Evolutionary conservation across 2,797 vertebrate genomes (phyloP).

Genomic region (Ptychadena robeensis): DNA sequence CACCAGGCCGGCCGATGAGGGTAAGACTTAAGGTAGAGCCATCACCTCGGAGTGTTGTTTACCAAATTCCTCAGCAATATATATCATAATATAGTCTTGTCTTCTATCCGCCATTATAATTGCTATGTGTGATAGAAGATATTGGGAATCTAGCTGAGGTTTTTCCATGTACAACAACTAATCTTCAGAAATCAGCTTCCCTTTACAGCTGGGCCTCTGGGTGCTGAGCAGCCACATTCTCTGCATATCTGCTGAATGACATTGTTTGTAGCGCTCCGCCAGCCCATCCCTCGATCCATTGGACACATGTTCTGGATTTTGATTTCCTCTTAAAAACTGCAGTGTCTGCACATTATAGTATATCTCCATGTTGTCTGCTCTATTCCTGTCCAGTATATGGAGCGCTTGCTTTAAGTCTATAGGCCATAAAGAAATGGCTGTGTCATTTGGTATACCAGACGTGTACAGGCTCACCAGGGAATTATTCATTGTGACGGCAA

Average conservation of each 20-base stretch:
- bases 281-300: neutral
- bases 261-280: neutral
- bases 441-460: neutral
- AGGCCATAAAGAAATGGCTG: too few species aligned
- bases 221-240: slow-evolving; percentile 43
- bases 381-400: neutral
- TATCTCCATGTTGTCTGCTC: neutral
- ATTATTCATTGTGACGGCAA: too few species aligned
- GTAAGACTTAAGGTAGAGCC: neutral
- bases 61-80: neutral
- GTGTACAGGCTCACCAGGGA: neutral
- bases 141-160: too few species aligned
- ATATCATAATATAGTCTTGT: neutral
- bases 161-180: neutral
- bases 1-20: neutral
- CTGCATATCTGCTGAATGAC: slow-evolving; percentile 16
- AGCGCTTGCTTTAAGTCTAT: neutral
- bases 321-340: neutral
- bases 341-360: neutral
- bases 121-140: neutral
- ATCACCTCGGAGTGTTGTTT: slow-evolving; percentile 14
- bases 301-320: neutral
- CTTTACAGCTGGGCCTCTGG: slow-evolving; percentile 1
- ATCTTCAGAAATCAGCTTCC: slow-evolving; percentile 1
- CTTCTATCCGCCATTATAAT: too few species aligned